These are phyloP conservation scores for Drosophila prostipennis DNA, from an alignment of 2,888 invertebrate genomes.

Conservation along the genomic window DNA sequence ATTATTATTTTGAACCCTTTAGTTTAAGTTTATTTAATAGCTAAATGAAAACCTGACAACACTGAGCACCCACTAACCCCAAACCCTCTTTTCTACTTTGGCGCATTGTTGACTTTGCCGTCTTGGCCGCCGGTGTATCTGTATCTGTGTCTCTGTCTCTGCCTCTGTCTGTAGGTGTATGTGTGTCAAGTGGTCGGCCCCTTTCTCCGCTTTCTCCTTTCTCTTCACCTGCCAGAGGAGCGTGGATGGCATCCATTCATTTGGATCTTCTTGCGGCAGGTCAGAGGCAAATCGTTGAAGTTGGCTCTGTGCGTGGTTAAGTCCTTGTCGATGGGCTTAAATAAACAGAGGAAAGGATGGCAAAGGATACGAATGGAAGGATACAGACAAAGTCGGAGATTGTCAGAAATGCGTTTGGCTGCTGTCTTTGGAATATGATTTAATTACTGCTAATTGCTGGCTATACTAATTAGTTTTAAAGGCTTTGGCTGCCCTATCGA, in stretches of 20 bases:
- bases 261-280: slow-evolving; percentile 59
- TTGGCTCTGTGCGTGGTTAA: slow-evolving; percentile 61
- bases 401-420: slow-evolving; percentile 2
- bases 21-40: background rate
- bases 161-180: slow-evolving; percentile 53
- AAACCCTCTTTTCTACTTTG: slow-evolving; percentile 27
- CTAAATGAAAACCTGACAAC: background rate
- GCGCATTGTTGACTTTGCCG: slow-evolving; percentile 66
- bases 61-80: slow-evolving; percentile 16
- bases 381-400: slow-evolving; percentile 7
- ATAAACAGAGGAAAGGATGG: slow-evolving; percentile 46
- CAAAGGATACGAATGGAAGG: background rate
- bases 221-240: slow-evolving; percentile 5
- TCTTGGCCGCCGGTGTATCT: slow-evolving; percentile 43
- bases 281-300: slow-evolving; percentile 69
- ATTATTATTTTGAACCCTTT: background rate
- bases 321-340: slow-evolving; percentile 58
- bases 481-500: background rate
- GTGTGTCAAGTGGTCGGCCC: slow-evolving; percentile 71
- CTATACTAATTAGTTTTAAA: slow-evolving; percentile 59
- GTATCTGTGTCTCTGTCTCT: slow-evolving; percentile 24
- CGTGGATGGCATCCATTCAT: slow-evolving; percentile 60
- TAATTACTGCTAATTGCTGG: slow-evolving; percentile 69
- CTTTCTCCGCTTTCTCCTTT: slow-evolving; percentile 9
- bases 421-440: slow-evolving; percentile 66